Percentiles rank a stretch among this genome's conserved stretches.
Conservation (phyloP, 1,140 invertebrate genomes). For the Alviniconcha marisindica region DNA sequence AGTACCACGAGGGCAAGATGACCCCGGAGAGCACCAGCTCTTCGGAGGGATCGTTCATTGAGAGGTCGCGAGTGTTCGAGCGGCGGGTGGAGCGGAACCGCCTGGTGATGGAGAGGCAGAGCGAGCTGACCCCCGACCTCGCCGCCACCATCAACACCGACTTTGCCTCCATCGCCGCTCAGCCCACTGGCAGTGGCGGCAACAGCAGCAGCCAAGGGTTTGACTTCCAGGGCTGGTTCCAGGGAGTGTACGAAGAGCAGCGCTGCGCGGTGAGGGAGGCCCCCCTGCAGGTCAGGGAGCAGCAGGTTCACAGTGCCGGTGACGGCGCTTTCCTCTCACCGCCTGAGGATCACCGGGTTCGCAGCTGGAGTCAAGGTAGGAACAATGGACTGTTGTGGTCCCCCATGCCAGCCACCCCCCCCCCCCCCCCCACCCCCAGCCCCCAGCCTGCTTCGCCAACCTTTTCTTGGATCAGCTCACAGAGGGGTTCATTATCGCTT, state of each 20-base stretch:
- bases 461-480: too few relatives aligned
- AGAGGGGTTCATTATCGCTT: too few relatives aligned
- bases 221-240: constrained; percentile 70
- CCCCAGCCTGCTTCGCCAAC: too few relatives aligned
- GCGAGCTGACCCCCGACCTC: constrained; percentile 64
- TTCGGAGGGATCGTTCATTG: constrained; percentile 42
- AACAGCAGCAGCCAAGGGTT: constrained; percentile 48
- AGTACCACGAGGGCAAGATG: constrained; percentile 67
- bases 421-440: too few relatives aligned
- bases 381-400: too few relatives aligned
- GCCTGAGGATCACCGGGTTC: constrained; percentile 48
- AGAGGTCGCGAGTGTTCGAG: neutral
- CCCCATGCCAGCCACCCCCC: too few relatives aligned
- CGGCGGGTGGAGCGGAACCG: constrained; percentile 9
- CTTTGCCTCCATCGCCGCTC: constrained; percentile 51
- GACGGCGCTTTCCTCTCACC: constrained; percentile 20
- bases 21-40: constrained; percentile 46
- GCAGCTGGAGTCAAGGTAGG: constrained; percentile 69
- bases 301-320: constrained; percentile 39
- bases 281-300: constrained; percentile 35
- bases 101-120: constrained; percentile 21
- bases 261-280: constrained; percentile 52
- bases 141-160: constrained; percentile 68
- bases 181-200: neutral
- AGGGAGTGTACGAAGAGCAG: constrained; percentile 70